These are phyloP conservation scores for Oryzias dopingdopingensis DNA, from an alignment of 2,797 vertebrate species.

Conservation along the genomic window DNA sequence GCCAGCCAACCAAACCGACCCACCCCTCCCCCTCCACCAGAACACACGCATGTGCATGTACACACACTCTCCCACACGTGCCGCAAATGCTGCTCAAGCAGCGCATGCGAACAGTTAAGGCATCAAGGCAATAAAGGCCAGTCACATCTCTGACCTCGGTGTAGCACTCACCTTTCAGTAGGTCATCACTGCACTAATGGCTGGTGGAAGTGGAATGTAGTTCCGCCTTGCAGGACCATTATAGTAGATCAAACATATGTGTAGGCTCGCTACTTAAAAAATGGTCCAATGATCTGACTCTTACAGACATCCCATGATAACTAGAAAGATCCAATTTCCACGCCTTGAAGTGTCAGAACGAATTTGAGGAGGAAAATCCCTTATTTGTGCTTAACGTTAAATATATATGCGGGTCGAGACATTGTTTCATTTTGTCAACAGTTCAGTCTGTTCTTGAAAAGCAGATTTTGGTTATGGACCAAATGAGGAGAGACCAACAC, in stretches of 20 bases:
- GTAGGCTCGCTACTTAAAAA: too few species aligned
- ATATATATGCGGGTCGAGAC: too few species aligned
- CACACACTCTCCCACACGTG: slow-evolving; percentile 31
- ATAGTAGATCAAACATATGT: too few species aligned
- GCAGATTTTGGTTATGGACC: too few species aligned
- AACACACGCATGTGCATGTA: slow-evolving; percentile 19
- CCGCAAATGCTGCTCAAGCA: slow-evolving; percentile 12
- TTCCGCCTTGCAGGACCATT: too few species aligned
- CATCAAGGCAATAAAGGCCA: slow-evolving; percentile 17
- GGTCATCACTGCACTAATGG: too few species aligned
- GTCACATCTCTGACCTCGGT: neutral
- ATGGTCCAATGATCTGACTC: neutral
- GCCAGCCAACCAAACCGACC: slow-evolving; percentile 34
- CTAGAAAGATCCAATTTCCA: neutral
- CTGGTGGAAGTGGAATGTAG: too few species aligned
- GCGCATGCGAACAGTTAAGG: slow-evolving; percentile 20
- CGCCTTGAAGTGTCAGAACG: neutral
- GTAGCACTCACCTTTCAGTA: neutral
- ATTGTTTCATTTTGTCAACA: too few species aligned
- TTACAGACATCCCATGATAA: neutral
- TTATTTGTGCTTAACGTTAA: too few species aligned
- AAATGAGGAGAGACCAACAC: too few species aligned
- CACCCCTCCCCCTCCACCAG: slow-evolving; percentile 5
- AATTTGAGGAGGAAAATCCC: neutral
- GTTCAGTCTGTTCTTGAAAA: too few species aligned